Evolutionary conservation across 2,888 invertebrate genomes (phyloP), one percentile per base, ranked within the genome.

Genomic region (Synanthedon tipuliformis): DNA sequence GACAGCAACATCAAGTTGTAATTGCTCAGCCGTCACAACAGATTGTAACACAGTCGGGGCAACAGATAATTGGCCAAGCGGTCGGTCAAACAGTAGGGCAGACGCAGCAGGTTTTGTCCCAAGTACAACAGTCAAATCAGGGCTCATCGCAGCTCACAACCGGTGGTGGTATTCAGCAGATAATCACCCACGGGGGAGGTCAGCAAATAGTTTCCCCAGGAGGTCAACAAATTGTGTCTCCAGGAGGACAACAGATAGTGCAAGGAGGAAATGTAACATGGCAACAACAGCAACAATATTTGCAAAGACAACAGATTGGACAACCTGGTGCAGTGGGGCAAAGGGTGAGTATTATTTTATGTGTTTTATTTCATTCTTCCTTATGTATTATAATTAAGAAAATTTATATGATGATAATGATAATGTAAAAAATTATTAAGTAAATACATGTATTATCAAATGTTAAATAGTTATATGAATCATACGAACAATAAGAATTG

Each of bases 251-350:
- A 55, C 84, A 84, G 56, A 77, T 85, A 23, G 81, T 86, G 10
- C 85, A 82, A 61, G 83, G 82, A 11, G 82, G 81, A 2, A 88
- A 83, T 64, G 83, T 80, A 65, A 84, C 87, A 10, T 75, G 84
- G 0, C 86, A 86, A 86, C 87, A 86, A 57, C 88, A 88, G 55
- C 64, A 64, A 50, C 88, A 87, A 59, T 88, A 87, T 55, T 68
- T 88, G 59, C 85, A 85, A 59, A 74, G 87, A 48, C 89, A 89
- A 60, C 89, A 88, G 58, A 84, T 86, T 13, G 86, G 83, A 40
- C 89, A 89, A 59, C 87, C 87, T 0, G 87, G 86, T 52, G 75
- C 81, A 56, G 87, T 88, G 5, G 89, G 87, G 54, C 88, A 88
- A 54, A 77, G 87, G 75, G 86, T 88, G 66, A 75, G 81, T 58